phyloP scores from a whole-genome alignment of 2,113 vertebrate genomes.

The Leiothrix lutea region DNA sequence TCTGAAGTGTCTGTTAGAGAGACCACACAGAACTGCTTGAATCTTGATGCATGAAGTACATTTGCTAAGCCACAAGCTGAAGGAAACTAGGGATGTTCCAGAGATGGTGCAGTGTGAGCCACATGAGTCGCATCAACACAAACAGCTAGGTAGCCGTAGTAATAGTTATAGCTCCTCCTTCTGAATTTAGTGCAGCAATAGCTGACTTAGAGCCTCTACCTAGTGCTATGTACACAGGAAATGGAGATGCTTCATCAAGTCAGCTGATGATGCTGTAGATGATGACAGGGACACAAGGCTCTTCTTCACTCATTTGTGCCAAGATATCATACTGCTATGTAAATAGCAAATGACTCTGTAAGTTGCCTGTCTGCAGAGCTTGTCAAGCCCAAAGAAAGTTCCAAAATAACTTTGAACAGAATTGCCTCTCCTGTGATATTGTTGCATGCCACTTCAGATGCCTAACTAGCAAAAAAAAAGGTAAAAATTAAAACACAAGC shows the following conservation, averaged over 20 bases:
- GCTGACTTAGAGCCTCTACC: neutral
- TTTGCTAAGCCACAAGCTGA: neutral
- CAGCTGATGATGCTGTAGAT: neutral
- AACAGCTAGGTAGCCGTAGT: neutral
- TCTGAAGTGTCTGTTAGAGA: neutral
- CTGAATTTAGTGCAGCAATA: neutral
- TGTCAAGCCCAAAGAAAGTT: neutral
- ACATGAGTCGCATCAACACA: neutral
- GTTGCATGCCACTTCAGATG: neutral
- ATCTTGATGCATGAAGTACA: neutral
- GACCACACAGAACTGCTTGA: neutral
- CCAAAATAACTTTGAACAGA: neutral
- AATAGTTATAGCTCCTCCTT: neutral
- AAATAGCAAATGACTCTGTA: neutral
- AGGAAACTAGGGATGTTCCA: neutral
- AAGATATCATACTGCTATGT: neutral
- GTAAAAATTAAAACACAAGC: neutral
- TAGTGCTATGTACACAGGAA: neutral
- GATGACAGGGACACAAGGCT: neutral
- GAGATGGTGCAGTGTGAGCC: neutral
- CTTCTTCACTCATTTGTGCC: neutral
- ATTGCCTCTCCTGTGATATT: neutral
- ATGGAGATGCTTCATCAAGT: neutral
- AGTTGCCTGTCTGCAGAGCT: neutral
- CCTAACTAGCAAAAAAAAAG: neutral